Conservation (phyloP, 2,113 vertebrate species). For the Macquaria ambigua region DNA sequence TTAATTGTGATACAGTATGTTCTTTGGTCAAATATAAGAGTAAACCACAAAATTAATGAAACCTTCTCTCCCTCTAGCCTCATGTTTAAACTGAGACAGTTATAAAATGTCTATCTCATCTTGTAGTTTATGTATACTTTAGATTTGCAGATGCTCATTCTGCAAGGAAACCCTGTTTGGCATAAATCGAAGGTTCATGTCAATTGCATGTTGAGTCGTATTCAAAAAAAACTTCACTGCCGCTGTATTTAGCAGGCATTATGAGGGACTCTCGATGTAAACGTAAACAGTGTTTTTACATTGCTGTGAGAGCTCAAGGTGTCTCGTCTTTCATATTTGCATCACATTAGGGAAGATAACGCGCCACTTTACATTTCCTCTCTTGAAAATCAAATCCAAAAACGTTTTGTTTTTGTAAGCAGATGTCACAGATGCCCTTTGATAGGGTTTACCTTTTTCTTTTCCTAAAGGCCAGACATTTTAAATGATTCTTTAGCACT, state of each 20-base stretch:
- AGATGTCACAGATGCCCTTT: constrained; percentile 59
- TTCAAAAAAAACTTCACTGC: constrained; percentile 37
- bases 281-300: constrained; percentile 65
- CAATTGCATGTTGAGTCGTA: constrained; percentile 41
- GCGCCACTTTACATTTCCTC: constrained; percentile 52
- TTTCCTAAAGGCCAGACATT: constrained; percentile 59
- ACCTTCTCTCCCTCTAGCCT: not conserved
- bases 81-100: constrained; percentile 1
- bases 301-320: constrained; percentile 60
- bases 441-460: constrained; percentile 59
- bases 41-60: not conserved
- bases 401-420: constrained; percentile 52
- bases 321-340: constrained; percentile 67
- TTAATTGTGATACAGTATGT: not conserved
- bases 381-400: constrained; percentile 59
- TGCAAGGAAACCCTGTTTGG: constrained; percentile 30
- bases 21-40: not conserved
- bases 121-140: constrained; percentile 29
- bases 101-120: constrained; percentile 4
- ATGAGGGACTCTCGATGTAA: constrained; percentile 50
- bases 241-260: constrained; percentile 59
- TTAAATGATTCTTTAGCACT: constrained; percentile 59
- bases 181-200: constrained; percentile 50
- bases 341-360: constrained; percentile 66
- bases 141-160: constrained; percentile 17